These are phyloP conservation scores for Acanthopleura granulata DNA, from an alignment of 2,888 invertebrate species.

Conservation along the genomic window DNA sequence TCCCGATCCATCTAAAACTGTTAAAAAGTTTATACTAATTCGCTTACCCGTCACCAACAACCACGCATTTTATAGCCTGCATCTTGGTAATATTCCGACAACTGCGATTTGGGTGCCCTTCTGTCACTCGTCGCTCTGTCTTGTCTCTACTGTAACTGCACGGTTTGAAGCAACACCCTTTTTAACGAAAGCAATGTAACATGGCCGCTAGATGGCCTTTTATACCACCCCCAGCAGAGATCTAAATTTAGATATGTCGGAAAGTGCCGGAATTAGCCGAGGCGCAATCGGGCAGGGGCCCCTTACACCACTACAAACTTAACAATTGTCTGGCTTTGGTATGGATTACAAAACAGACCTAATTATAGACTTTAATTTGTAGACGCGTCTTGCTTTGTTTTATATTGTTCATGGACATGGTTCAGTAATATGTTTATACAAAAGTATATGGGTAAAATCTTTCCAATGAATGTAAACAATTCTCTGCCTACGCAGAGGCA, in stretches of 20 bases:
- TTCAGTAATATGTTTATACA: too few species aligned
- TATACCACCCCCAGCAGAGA: slow-evolving; percentile 19
- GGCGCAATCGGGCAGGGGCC: too few species aligned
- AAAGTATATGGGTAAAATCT: too few species aligned
- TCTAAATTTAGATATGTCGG: slow-evolving; percentile 1
- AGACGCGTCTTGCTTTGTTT: too few species aligned
- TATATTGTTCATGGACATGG: too few species aligned
- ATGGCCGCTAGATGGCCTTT: slow-evolving; percentile 17
- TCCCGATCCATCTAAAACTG: background rate
- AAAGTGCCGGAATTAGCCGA: background rate
- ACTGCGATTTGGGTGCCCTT: background rate
- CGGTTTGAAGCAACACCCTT: slow-evolving; percentile 6
- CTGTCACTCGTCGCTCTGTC: background rate
- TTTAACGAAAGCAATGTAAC: slow-evolving; percentile 9
- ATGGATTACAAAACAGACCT: too few species aligned
- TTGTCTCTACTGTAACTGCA: background rate
- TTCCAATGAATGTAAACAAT: too few species aligned
- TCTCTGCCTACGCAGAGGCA: too few species aligned
- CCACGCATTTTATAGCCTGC: slow-evolving; percentile 17
- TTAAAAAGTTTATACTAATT: background rate
- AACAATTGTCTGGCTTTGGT: too few species aligned
- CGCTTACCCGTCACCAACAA: slow-evolving; percentile 16
- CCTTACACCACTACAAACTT: too few species aligned
- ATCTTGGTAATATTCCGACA: slow-evolving; percentile 7
- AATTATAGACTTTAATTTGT: too few species aligned